A percentile compares a stretch with the other conserved stretches of the same genome.
Evolutionary conservation across 2,797 vertebrate species (phyloP).

Genomic region (Sebastes kiyomatsui): DNA sequence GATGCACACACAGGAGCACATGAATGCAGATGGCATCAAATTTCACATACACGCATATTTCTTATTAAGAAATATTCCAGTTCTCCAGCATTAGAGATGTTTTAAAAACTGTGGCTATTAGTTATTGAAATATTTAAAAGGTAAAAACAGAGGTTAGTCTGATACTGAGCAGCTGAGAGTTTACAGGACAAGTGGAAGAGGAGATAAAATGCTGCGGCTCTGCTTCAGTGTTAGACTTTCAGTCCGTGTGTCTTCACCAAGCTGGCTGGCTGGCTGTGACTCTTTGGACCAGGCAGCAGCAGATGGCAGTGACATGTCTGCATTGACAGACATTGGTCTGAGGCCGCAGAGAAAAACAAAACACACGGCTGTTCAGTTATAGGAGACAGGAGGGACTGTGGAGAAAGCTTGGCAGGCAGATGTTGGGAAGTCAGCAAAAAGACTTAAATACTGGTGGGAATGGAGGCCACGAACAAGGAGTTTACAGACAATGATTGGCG

Average conservation of each 20-base stretch:
- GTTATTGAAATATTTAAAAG: background rate
- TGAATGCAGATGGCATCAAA: slow-evolving; percentile 30
- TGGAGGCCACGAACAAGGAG: background rate
- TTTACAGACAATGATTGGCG: background rate
- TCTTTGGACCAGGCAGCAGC: slow-evolving; percentile 36
- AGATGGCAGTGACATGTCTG: slow-evolving; percentile 55
- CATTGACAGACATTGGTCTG: background rate
- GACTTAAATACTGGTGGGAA: background rate
- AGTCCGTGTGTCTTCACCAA: background rate
- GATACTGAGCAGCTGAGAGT: background rate
- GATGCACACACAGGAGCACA: background rate
- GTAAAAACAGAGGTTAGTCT: background rate
- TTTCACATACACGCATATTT: background rate
- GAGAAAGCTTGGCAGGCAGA: background rate
- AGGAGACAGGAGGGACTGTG: background rate
- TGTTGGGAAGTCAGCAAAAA: background rate
- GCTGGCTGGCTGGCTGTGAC: slow-evolving; percentile 14
- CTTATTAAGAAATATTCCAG: background rate
- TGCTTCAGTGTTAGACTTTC: background rate
- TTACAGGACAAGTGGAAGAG: background rate
- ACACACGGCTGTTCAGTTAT: slow-evolving; percentile 7
- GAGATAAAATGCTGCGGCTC: slow-evolving; percentile 1
- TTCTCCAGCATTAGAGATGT: background rate
- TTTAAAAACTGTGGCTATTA: background rate
- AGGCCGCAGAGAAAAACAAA: slow-evolving; percentile 11